phyloP scores from a whole-genome alignment of 2,888 invertebrate species.

The Barypeithes pellucidus region DNA sequence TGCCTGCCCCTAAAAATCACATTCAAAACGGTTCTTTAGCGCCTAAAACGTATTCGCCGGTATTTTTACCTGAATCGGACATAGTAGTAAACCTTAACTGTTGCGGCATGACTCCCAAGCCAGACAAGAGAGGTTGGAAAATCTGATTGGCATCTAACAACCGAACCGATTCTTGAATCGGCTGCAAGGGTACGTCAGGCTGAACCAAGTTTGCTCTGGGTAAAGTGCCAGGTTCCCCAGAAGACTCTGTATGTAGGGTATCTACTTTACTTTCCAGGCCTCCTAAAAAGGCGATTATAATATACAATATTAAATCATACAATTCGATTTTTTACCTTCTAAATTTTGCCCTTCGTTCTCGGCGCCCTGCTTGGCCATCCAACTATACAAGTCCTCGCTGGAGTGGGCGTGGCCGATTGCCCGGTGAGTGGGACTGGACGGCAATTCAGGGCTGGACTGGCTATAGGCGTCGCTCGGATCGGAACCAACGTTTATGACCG shows the following conservation, averaged over 20 bases:
- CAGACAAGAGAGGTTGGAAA: conserved; percentile 92
- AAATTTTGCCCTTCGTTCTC: conserved; percentile 57
- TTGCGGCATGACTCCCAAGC: conserved; percentile 92
- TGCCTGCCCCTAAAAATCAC: conserved; percentile 69
- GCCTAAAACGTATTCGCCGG: not conserved
- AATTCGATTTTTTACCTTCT: conserved; percentile 56
- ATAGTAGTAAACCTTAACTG: conserved; percentile 77
- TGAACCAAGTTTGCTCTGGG: conserved; percentile 71
- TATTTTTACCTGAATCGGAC: conserved; percentile 65
- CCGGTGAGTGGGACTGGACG: conserved; percentile 67
- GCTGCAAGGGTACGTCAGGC: conserved; percentile 77
- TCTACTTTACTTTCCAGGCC: conserved; percentile 68
- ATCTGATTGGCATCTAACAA: conserved; percentile 94
- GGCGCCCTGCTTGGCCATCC: conserved; percentile 91
- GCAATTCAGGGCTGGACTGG: conserved; percentile 69
- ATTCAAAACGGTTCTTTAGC: not conserved
- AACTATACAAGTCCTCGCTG: conserved; percentile 90
- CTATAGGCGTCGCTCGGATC: conserved; percentile 75
- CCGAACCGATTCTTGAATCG: conserved; percentile 87
- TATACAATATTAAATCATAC: too few relatives aligned
- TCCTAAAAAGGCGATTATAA: conserved; percentile 55
- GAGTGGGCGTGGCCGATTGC: conserved; percentile 65
- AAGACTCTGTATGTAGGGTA: conserved; percentile 67
- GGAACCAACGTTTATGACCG: conserved; percentile 76
- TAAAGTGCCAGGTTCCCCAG: conserved; percentile 72